Conservation (phyloP, 1,140 invertebrate genomes). For the Anastatus disparis region DNA sequence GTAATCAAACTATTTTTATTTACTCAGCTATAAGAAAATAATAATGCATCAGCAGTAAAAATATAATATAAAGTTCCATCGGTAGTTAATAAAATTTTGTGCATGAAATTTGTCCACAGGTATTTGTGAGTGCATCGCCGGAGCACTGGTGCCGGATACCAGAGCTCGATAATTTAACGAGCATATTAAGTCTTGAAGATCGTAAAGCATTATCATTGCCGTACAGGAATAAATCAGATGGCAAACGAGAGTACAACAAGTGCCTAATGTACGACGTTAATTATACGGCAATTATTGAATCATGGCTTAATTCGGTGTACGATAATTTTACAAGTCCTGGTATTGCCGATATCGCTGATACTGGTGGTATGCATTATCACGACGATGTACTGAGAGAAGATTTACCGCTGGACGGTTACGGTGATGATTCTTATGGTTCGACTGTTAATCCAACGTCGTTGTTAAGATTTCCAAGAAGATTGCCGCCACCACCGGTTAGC, state of each 20-base stretch:
- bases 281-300: constrained; percentile 62
- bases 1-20: too few species aligned
- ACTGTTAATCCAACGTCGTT: constrained; percentile 41
- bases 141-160: constrained; percentile 77
- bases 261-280: constrained; percentile 68
- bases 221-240: constrained; percentile 57
- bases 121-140: constrained; percentile 77
- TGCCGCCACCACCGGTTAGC: constrained; percentile 56
- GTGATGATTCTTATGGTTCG: constrained; percentile 13
- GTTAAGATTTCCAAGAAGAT: constrained; percentile 41
- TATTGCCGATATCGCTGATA: neutral
- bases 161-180: constrained; percentile 66
- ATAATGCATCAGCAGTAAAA: too few species aligned
- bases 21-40: too few species aligned
- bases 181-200: constrained; percentile 64
- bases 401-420: constrained; percentile 12
- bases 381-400: neutral
- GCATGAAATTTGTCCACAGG: too few species aligned
- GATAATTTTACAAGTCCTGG: constrained; percentile 32
- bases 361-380: neutral
- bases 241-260: constrained; percentile 61
- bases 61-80: too few species aligned
- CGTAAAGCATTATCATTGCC: constrained; percentile 70
- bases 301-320: constrained; percentile 49
- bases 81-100: too few species aligned